Conservation (phyloP, 92 coral and sea anemone species). For the Palythoa grandis region DNA sequence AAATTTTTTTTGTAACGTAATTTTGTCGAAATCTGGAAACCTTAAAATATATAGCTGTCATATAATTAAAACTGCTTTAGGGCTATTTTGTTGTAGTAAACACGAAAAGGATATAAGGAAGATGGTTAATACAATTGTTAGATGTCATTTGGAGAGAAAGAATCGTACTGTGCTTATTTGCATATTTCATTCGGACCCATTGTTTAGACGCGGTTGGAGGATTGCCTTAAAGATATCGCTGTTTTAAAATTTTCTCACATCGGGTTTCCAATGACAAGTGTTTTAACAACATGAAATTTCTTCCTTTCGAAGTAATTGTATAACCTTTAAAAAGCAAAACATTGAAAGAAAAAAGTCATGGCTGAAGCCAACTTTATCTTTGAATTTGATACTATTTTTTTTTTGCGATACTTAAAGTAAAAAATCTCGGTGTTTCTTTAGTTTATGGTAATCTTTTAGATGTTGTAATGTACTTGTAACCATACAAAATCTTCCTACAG, state of each 20-base stretch:
- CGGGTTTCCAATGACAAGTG: background rate
- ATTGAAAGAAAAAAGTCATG: background rate
- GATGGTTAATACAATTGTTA: background rate
- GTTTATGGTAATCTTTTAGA: background rate
- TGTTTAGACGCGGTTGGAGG: background rate
- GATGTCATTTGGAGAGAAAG: background rate
- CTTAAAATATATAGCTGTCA: background rate
- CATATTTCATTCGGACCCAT: background rate
- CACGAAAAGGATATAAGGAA: background rate
- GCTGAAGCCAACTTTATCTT: too few relatives aligned
- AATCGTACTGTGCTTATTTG: constrained; percentile 15
- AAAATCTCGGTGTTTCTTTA: background rate
- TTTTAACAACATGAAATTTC: background rate
- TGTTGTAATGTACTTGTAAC: background rate
- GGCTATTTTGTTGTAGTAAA: background rate
- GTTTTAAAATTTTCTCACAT: background rate
- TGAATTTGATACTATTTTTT: too few relatives aligned
- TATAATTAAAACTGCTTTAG: background rate
- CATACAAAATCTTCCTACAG: background rate
- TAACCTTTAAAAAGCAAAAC: background rate
- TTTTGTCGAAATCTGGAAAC: background rate
- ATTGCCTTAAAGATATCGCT: background rate
- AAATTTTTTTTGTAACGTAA: background rate
- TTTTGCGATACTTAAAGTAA: background rate
- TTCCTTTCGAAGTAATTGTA: background rate